Evolutionary conservation across 2,797 vertebrate species (phyloP).

Genomic region (Notamacropus eugenii): DNA sequence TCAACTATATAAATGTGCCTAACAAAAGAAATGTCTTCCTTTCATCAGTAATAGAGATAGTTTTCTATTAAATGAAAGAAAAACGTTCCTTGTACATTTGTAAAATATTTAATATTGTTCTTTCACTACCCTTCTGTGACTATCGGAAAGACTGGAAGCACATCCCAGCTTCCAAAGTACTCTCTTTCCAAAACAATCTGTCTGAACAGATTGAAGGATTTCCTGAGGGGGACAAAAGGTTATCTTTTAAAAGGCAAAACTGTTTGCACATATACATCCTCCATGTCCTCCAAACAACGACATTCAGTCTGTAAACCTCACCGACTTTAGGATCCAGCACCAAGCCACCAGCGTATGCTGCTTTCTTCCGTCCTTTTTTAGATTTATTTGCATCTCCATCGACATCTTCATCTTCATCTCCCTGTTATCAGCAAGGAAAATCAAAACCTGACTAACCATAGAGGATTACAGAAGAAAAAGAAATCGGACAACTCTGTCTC

Average conservation of each 20-base stretch:
- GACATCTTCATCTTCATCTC: constrained; percentile 91
- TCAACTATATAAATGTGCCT: background rate
- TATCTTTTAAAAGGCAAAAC: background rate
- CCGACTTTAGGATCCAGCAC: constrained; percentile 99
- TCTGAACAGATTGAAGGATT: background rate
- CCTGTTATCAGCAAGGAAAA: constrained; percentile 82
- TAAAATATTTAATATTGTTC: constrained; percentile 28
- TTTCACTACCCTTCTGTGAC: constrained; percentile 9
- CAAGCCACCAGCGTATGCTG: constrained; percentile 96
- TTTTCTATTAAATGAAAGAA: background rate
- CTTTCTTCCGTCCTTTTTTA: constrained; percentile 92
- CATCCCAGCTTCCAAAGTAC: background rate
- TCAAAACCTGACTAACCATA: constrained; percentile 54
- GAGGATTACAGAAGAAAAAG: constrained; percentile 29
- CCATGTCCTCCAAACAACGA: background rate
- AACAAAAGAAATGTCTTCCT: constrained; percentile 32
- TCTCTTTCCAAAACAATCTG: background rate
- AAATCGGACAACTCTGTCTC: constrained; percentile 39
- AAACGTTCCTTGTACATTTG: constrained; percentile 10
- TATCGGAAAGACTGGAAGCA: background rate
- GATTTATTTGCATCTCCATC: constrained; percentile 90
- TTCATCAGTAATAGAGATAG: constrained; percentile 16
- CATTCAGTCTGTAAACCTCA: constrained; percentile 83
- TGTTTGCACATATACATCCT: background rate
- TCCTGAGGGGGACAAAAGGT: background rate